Conservation (phyloP, 2,888 invertebrate species). For the Tetanocera ferruginea region DNA sequence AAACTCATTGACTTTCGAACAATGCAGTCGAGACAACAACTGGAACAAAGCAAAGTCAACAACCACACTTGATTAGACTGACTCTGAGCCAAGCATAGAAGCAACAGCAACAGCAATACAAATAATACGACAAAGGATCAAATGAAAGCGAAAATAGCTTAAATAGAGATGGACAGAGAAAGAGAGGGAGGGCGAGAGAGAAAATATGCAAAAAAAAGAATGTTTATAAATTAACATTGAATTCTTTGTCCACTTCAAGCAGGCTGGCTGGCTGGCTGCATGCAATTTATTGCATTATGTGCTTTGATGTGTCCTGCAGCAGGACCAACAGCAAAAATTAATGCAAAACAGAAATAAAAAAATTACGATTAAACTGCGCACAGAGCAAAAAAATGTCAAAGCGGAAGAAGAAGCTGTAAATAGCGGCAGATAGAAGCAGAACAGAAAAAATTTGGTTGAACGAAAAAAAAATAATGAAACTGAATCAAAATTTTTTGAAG, state of each 20-base stretch:
- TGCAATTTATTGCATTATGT: slow-evolving; percentile 30
- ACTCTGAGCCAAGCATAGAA: slow-evolving; percentile 10
- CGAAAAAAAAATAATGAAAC: slow-evolving; percentile 6
- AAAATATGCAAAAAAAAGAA: slow-evolving; percentile 33
- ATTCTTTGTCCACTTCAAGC: slow-evolving; percentile 8
- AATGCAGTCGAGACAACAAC: slow-evolving; percentile 25
- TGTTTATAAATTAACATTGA: slow-evolving; percentile 40
- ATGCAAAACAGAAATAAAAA: slow-evolving; percentile 6
- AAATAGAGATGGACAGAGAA: not conserved
- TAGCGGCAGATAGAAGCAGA: not conserved
- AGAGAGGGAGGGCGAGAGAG: not conserved
- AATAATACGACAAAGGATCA: not conserved
- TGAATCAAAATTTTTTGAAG: slow-evolving; percentile 32
- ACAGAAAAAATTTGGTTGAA: slow-evolving; percentile 14
- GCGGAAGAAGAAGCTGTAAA: not conserved
- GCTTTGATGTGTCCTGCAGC: slow-evolving; percentile 28
- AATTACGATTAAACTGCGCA: not conserved
- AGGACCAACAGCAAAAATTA: slow-evolving; percentile 2
- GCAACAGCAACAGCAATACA: not conserved
- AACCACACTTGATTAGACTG: slow-evolving; percentile 37
- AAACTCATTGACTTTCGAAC: slow-evolving; percentile 38
- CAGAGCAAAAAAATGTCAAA: not conserved
- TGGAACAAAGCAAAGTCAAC: slow-evolving; percentile 25
- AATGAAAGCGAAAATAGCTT: not conserved
- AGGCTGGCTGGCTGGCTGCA: not conserved